phyloP scores from a whole-genome alignment of 2,888 invertebrate species.

The Lasioglossum morio region DNA sequence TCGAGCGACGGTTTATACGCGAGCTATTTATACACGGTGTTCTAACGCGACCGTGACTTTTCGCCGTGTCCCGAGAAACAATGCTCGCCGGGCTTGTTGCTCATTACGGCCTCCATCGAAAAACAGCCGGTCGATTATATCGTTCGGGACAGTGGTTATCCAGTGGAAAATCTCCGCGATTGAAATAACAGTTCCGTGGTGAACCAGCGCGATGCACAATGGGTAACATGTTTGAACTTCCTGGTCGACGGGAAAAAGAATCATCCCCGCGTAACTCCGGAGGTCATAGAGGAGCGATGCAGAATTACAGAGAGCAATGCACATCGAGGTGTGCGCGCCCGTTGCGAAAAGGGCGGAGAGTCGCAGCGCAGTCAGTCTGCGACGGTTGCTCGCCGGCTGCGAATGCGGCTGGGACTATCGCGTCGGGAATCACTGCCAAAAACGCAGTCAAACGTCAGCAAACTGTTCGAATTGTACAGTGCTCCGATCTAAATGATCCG shows the following conservation, averaged over 20 bases:
- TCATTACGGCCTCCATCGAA: neutral
- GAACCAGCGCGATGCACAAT: neutral
- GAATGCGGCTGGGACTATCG: neutral
- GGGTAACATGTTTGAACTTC: neutral
- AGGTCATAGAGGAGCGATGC: neutral
- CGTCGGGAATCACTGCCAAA: neutral
- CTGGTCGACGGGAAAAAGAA: neutral
- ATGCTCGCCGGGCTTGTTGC: neutral
- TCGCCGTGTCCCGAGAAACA: neutral
- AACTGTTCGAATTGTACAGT: neutral
- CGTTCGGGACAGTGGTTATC: neutral
- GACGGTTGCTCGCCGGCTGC: slow-evolving; percentile 3
- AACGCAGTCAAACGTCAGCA: neutral
- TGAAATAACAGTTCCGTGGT: neutral
- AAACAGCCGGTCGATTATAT: neutral
- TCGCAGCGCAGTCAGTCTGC: slow-evolving; percentile 27
- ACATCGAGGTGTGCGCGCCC: neutral
- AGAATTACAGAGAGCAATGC: neutral
- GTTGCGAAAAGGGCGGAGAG: neutral
- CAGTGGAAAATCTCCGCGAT: neutral
- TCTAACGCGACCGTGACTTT: neutral
- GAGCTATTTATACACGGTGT: neutral
- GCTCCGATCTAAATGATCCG: neutral
- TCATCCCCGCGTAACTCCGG: slow-evolving; percentile 1
- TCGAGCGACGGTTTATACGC: neutral